Base-by-base conservation (phyloP, 2,113 vertebrate species). In the Capreolus pygargus region DNA sequence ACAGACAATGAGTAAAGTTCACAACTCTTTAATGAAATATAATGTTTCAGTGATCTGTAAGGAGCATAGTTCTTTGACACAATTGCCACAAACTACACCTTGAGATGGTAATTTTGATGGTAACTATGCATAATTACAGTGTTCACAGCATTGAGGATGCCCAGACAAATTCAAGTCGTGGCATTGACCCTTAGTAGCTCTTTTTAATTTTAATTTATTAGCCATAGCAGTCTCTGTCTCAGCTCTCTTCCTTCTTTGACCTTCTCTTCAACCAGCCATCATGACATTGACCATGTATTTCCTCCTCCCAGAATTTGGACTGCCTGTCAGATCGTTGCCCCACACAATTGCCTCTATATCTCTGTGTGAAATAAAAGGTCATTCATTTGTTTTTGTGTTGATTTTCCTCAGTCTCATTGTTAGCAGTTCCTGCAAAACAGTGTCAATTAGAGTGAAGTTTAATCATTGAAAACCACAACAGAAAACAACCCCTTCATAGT, bases 331-430 rank as follows among this genome's bases (percentile, higher is more conserved):
- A 30, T 55, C 83, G 28, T 79, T 61, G 70, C 91, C 81, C 54
- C 19, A 55, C 86, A 94, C 96, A 95, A 33, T 93, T 83, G 90
- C 86, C 95, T 96, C 96, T 98, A 93, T 98, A 90, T 96, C 89
- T 94, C 82, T 16, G 4, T 12, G 58, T 64, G 52, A 97, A 98
- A 96, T 98, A 97, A 98, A 98, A 97, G 91, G 96, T 97, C 57
- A 43, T 96, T 98, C 98, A 93, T 97, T 91, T 88, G n/a, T 52
- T 88, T 1, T 78, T 91, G 91, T n/a, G 61, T 96, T 93, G 96
- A 54, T 89, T 98, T 96, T 94, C 93, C 90, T 97, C 45, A 23
- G 84, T 94, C 76, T 94, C 95, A 90, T 67, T 97, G 92, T 97
- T 94, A 89, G 76, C 76, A 64, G 70, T 96, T 95, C 93, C 79